Percentiles rank a stretch among this genome's conserved stretches.
Evolutionary conservation across 2,113 vertebrate species (phyloP).

Genomic region (Mesembrinibis cayennensis): DNA sequence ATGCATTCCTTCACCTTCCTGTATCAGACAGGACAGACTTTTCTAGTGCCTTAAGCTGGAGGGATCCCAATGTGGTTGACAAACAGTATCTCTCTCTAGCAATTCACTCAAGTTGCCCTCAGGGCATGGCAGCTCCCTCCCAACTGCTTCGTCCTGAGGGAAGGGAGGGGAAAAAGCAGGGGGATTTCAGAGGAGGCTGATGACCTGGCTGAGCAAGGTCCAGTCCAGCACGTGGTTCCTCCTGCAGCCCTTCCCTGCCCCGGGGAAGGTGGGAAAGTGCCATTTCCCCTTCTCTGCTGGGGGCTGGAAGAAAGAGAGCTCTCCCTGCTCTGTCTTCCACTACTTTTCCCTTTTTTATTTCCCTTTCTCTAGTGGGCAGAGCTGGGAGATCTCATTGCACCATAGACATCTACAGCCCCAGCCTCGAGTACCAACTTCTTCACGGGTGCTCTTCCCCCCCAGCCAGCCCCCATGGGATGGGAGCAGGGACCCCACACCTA

Average conservation of each 20-base stretch:
- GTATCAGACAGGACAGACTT: background rate
- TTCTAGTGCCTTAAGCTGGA: background rate
- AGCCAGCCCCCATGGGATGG: background rate
- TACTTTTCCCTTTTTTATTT: background rate
- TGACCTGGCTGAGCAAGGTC: background rate
- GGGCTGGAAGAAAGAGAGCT: background rate
- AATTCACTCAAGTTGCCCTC: background rate
- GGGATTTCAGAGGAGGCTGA: background rate
- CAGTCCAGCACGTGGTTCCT: background rate
- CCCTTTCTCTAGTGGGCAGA: background rate
- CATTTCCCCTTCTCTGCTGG: background rate
- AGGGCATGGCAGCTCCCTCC: background rate
- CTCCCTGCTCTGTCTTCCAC: background rate
- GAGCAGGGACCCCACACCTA: background rate
- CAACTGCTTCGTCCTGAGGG: background rate
- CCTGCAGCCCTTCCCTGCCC: background rate
- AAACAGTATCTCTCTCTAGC: background rate
- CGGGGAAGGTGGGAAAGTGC: background rate
- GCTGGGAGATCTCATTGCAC: background rate
- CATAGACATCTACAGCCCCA: background rate
- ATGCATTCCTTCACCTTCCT: background rate
- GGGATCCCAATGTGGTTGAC: background rate
- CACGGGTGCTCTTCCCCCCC: background rate
- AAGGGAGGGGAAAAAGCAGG: background rate
- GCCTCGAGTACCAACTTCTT: background rate